These are phyloP conservation scores for Alosa sapidissima DNA, from an alignment of 2,797 vertebrate genomes.

Conservation along the genomic window DNA sequence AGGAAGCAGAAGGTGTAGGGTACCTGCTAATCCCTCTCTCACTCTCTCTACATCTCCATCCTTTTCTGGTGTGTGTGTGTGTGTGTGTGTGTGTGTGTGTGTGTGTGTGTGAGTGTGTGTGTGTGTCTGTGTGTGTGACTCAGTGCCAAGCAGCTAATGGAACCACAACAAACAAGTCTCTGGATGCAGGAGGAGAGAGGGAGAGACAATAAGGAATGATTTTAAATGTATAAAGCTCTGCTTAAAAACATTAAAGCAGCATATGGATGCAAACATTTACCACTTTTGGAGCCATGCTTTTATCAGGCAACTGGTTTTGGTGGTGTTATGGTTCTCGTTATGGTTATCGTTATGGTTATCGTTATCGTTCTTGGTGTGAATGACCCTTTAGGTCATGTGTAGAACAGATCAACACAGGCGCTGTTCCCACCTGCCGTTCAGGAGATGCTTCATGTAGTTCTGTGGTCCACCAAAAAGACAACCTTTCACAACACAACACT, in stretches of 20 bases:
- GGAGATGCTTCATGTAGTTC: too few species aligned
- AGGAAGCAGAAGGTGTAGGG: too few species aligned
- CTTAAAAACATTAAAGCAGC: not conserved
- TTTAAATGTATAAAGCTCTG: not conserved
- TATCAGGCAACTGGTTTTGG: too few species aligned
- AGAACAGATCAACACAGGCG: too few species aligned
- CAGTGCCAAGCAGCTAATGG: not conserved
- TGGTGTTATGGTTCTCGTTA: too few species aligned
- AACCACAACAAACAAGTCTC: not conserved
- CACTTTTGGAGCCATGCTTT: not conserved
- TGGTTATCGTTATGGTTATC: too few species aligned
- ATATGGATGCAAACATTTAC: not conserved
- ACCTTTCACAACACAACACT: too few species aligned
- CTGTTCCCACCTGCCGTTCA: too few species aligned
- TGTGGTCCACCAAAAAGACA: too few species aligned
- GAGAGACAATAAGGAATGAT: not conserved
- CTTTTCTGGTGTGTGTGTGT: slow-evolving; percentile 9
- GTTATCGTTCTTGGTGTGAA: too few species aligned
- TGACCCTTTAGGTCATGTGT: too few species aligned
- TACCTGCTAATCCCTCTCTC: not conserved
- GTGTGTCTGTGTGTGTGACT: not conserved
- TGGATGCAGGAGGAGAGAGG: not conserved
- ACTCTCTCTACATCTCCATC: not conserved
- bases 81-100: slow-evolving; percentile 48
- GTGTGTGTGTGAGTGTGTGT: too few species aligned